Evolutionary conservation across 2,797 vertebrate species (phyloP), one percentile per base, ranked within the genome.

Genomic region (Sebastiscus albofasciatus): DNA sequence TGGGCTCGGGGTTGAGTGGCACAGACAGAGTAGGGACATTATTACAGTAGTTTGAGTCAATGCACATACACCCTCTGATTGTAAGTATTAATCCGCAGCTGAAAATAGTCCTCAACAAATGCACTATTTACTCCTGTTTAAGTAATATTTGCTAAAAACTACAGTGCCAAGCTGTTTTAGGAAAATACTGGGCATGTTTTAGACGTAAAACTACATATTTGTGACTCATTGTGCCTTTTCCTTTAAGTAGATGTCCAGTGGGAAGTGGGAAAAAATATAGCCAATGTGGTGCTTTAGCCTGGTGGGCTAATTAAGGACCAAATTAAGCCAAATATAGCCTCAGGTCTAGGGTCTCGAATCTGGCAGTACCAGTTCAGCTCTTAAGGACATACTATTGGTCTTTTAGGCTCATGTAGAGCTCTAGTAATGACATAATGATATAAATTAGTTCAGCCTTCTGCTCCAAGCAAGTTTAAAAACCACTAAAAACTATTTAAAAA

Each of bases 401-500:
- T 31, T 46, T 54, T 49, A 56, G 22, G 16, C 26, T 42, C 2
- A 0, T 20, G 20, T 67, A 36, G 39, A 67, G 26, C 27, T 74
- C 2, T 20, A 42, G 8, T 6, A 54, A 16, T 29, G 42, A 54
- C 20, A 69, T 2, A 24, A 22, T 39, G 36, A 39, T 2, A 39
- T 1, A 74, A 36, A 39, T 67, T 24, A 34, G 18, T 27, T 71
- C 58, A 75, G 34, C 33, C 27, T 42, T 42, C 11, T 78, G n/a
- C 67, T 77, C 26, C 12, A 22, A 56, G 66, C 54, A 71, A 80
- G 59, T 71, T 74, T 75, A 72, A 84, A 80, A 79, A 75, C 8
- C 58, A 80, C 1, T 2, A 12, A 42, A 67, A 85, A 64, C 13
- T 18, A 73, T 72, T 81, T 33, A 10, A 68, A 88, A 91, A 81